Conservation (phyloP, 2,113 vertebrate genomes). For the Pimephales promelas region DNA sequence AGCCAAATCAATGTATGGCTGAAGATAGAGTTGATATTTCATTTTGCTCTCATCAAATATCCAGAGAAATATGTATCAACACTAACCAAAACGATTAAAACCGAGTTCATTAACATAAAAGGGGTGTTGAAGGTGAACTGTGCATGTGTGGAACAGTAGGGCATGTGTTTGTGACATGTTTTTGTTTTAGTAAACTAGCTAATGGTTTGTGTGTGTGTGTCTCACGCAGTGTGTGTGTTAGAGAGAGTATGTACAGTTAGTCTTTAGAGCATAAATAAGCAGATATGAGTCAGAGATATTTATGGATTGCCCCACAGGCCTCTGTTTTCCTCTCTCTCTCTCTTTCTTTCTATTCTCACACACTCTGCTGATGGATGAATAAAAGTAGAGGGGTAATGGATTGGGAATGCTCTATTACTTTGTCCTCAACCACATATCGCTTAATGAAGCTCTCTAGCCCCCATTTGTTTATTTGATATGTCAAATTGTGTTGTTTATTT, state of each 20-base stretch:
- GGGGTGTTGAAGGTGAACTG: conserved; percentile 31
- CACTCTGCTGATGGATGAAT: conserved; percentile 62
- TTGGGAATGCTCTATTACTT: conserved; percentile 59
- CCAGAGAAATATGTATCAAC: background rate
- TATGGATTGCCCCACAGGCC: conserved; percentile 68
- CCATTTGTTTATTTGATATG: conserved; percentile 32
- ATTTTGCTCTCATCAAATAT: background rate
- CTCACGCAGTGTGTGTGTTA: background rate
- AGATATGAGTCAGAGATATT: conserved; percentile 75
- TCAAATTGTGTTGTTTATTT: conserved; percentile 35
- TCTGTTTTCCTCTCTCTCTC: conserved; percentile 54
- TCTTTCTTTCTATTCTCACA: conserved; percentile 35
- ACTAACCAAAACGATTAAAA: conserved; percentile 24
- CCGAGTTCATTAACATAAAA: conserved; percentile 26
- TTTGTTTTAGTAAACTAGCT: conserved; percentile 40
- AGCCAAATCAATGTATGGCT: background rate
- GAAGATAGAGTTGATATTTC: background rate
- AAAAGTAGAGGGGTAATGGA: conserved; percentile 64
- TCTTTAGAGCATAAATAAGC: conserved; percentile 67
- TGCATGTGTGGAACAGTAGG: conserved; percentile 22
- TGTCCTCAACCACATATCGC: conserved; percentile 30
- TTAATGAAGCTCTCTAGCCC: conserved; percentile 34
- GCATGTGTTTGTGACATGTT: conserved; percentile 28
- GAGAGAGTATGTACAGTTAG: conserved; percentile 56
- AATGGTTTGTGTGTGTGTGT: conserved; percentile 28